Conservation (phyloP, 2,113 vertebrate species). For the Mus musculus region DNA sequence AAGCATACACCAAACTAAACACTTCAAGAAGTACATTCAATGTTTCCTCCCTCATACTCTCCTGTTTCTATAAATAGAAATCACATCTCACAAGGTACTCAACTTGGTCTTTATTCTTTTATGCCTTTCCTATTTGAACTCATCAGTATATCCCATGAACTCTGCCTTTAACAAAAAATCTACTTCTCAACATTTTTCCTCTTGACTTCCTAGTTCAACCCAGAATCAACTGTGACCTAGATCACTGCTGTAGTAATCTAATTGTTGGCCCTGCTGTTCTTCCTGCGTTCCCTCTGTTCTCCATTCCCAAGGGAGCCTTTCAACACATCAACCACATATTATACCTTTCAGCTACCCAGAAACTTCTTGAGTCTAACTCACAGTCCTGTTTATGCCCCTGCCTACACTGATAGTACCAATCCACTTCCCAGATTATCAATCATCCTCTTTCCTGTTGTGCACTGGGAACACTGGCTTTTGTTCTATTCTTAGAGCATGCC, state of each 20-base stretch:
- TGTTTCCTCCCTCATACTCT: conserved; percentile 34
- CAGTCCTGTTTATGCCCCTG: neutral
- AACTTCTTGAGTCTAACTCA: conserved; percentile 11
- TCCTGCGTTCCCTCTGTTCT: conserved; percentile 21
- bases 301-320: neutral
- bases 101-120: conserved; percentile 27
- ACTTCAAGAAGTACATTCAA: neutral
- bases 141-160: neutral
- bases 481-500: no score
- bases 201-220: conserved; percentile 5
- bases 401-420: neutral
- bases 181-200: conserved; percentile 15
- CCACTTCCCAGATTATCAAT: neutral
- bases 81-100: neutral
- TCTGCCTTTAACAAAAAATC: conserved; percentile 50
- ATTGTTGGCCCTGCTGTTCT: neutral
- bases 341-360: neutral
- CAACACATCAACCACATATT: neutral
- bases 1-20: neutral
- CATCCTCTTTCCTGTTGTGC: no score
- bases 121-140: neutral
- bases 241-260: neutral
- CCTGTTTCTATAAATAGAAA: conserved; percentile 22
- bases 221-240: neutral
- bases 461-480: no score